These are phyloP conservation scores for Tribolium freemani DNA, from an alignment of 2,888 invertebrate species.

Conservation along the genomic window DNA sequence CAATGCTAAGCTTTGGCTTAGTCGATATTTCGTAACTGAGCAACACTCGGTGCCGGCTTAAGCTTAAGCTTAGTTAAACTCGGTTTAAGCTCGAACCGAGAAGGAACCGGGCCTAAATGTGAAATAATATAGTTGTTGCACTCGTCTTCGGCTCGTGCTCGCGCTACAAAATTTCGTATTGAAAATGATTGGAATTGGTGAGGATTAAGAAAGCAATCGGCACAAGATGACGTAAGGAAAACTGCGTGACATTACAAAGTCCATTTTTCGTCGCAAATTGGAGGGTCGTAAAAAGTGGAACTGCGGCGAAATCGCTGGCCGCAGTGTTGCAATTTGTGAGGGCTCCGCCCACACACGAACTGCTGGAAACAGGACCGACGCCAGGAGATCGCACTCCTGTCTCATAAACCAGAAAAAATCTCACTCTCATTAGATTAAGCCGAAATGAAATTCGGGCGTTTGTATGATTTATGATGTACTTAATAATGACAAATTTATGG, in stretches of 20 bases:
- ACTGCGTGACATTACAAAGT: conserved; percentile 55
- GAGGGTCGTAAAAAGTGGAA: conserved; percentile 66
- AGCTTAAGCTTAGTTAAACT: too few species aligned
- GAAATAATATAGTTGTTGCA: too few species aligned
- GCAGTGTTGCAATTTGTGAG: conserved; percentile 66
- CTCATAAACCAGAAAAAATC: conserved; percentile 19
- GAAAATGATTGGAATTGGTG: neutral
- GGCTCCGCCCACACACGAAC: conserved; percentile 61
- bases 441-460: neutral
- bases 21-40: too few species aligned
- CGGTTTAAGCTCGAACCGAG: too few species aligned
- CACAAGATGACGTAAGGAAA: conserved; percentile 51
- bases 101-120: too few species aligned
- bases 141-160: too few species aligned
- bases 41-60: too few species aligned
- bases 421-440: neutral
- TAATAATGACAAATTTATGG: neutral
- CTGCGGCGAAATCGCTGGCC: conserved; percentile 61
- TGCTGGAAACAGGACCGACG: conserved; percentile 51
- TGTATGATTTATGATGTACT: neutral
- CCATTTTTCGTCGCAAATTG: conserved; percentile 66
- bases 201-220: conserved; percentile 48
- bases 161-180: too few species aligned
- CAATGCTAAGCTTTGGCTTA: too few species aligned
- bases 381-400: conserved; percentile 27